Evolutionary conservation across 2,888 invertebrate genomes (phyloP), one percentile per base, ranked within the genome.

Genomic region (Laothoe populi): DNA sequence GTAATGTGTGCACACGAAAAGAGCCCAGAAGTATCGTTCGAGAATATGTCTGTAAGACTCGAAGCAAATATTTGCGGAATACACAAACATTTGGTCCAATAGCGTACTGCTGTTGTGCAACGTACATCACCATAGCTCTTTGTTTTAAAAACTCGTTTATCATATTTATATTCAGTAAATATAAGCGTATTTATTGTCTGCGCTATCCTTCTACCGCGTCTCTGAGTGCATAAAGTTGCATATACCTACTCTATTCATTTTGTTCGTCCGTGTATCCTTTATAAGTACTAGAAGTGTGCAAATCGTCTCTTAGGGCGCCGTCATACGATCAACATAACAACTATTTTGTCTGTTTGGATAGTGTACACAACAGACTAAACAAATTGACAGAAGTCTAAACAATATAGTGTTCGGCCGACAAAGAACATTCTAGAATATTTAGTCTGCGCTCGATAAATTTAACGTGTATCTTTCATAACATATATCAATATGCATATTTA

Each of bases 111-210:
- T n/a, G n/a, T n/a, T n/a, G n/a, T n/a, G n/a, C n/a, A n/a, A n/a
- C n/a, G n/a, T n/a, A n/a, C n/a, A n/a, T n/a, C n/a, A n/a, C n/a
- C n/a, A n/a, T n/a, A n/a, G n/a, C n/a, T n/a, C n/a, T n/a, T n/a
- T n/a, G n/a, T n/a, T n/a, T n/a, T 23, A 46, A 46, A 46, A 46
- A 46, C 21, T 13, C 31, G 13, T 23, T 23, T 46, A 46, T 46
- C 13, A 24, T 46, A 46, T n/a, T n/a, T n/a, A 46, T 46, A 23
- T 46, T 46, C 23, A 23, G 13, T 13, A 5, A 10, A 24, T 4
- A 11, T 48, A 24, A 24, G 4, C n/a, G 7, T 24, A 48, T 48
- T 26, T 8, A 48, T 48, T 48, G 48, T 48, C 48, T n/a, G n/a
- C 48, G 24, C 24, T 7, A 24, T 53, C 31, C 49, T 2, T 49